Percentiles rank a stretch among this genome's conserved stretches.
phyloP scores from a whole-genome alignment of 2,113 vertebrate species.

The Jaculus jaculus region DNA sequence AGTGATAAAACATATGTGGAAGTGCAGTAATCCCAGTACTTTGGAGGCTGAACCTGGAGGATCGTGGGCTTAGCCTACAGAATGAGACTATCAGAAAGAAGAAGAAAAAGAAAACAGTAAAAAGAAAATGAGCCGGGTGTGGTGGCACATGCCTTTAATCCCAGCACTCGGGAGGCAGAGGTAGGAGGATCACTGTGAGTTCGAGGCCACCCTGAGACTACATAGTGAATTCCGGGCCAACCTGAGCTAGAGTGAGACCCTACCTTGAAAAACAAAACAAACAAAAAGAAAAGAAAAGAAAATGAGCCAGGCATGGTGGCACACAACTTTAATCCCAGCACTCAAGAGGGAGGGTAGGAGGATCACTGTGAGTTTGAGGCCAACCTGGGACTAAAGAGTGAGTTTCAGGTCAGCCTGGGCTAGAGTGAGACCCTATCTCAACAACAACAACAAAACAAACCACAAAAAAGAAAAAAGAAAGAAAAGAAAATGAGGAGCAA shows the following conservation, averaged over 20 bases:
- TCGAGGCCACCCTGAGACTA: not conserved
- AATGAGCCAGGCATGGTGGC: not conserved
- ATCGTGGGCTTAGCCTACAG: no score
- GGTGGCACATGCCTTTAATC: no score
- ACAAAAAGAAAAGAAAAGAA: not conserved
- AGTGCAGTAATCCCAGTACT: no score
- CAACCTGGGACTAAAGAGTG: no score
- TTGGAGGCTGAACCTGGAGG: no score
- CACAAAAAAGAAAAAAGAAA: not conserved
- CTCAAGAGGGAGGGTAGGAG: not conserved
- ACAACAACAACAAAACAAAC: not conserved
- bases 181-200: not conserved
- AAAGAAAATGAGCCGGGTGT: not conserved
- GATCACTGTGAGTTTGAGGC: not conserved
- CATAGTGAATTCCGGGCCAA: not conserved
- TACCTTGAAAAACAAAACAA: not conserved
- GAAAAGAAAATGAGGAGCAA: not conserved
- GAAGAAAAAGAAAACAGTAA: not conserved
- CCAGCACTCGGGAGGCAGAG: not conserved
- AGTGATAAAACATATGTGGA: no score
- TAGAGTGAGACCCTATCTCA: not conserved
- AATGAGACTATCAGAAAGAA: not conserved
- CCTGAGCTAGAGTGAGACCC: not conserved
- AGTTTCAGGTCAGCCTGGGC: not conserved
- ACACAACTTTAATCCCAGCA: not conserved